These are phyloP conservation scores for Agrilus mali DNA, from an alignment of 2,888 invertebrate genomes.

Conservation along the genomic window DNA sequence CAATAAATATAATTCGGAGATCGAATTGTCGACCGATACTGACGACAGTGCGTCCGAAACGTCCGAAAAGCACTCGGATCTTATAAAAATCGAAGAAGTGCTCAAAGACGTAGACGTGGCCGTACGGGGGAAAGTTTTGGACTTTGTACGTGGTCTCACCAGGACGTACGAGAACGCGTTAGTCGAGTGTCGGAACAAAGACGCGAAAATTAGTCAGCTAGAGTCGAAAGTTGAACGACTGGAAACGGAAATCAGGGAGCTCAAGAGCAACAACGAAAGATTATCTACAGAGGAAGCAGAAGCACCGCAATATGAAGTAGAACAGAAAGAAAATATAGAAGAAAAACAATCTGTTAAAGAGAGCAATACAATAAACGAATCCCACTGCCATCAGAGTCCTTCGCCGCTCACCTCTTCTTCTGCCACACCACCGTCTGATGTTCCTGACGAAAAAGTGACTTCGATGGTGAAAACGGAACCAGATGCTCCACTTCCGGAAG, in stretches of 20 bases:
- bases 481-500: too few species aligned
- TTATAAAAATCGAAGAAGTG: constrained; percentile 25
- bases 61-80: constrained; percentile 24
- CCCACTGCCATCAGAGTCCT: too few species aligned
- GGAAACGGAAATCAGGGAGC: constrained; percentile 15
- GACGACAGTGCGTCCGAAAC: constrained; percentile 43
- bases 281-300: constrained; percentile 1
- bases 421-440: too few species aligned
- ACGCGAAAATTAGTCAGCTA: constrained; percentile 26
- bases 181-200: constrained; percentile 24
- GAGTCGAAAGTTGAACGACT: constrained; percentile 22
- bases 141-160: constrained; percentile 23
- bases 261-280: constrained; percentile 4
- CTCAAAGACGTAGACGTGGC: constrained; percentile 21
- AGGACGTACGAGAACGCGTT: constrained; percentile 26
- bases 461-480: too few species aligned
- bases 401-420: too few species aligned
- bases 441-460: too few species aligned
- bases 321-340: background rate
- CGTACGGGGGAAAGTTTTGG: constrained; percentile 23
- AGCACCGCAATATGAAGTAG: background rate
- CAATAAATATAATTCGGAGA: constrained; percentile 42
- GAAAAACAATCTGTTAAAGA: background rate
- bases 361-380: background rate
- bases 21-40: constrained; percentile 59